Evolutionary conservation across 2,113 vertebrate species (phyloP), one percentile per base, ranked within the genome.

Genomic region (Odontesthes bonariensis): DNA sequence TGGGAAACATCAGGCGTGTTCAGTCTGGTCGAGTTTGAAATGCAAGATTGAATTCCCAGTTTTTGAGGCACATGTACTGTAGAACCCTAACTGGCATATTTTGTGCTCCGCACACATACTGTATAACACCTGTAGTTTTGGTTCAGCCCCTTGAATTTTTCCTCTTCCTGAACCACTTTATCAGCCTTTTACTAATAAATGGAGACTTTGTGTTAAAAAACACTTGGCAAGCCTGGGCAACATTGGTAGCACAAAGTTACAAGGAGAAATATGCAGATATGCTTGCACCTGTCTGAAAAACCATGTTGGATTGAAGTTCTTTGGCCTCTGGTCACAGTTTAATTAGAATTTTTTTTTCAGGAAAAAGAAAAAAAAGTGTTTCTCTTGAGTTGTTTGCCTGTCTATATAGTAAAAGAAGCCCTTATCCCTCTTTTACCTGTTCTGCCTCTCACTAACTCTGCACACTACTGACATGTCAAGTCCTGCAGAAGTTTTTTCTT

Each of bases 251-350:
- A 73, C 12, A 54, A 19, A 59, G 59, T 56, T 35, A 55, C 42
- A 71, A 56, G 70, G 33, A 77, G 58, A 82, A 71, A 73, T 67
- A 84, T 84, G 79, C 72, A 56, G 71, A 71, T 66, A 31, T 40
- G 65, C 77, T 72, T 59, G 55, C 73, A 86, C 86, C 74, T 88
- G 76, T 57, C 74, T 57, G 59, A 65, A 79, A 61, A 59, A 46
- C 27, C 32, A 4, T 56, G 4, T 13, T 31, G 40, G 76, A 82
- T 71, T 88, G 72, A 87, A 74, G 75, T 87, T 68, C n/a, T 70
- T 76, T 73, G 73, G 86, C 79, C 83, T 78, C 82, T 86, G 89
- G 91, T 82, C 81, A 90, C 74, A 73, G 32, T 79, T 89, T 90
- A 89, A 92, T 88, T 88, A 88, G 87, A 84, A 66, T 65, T 55